Evolutionary conservation across 2,113 vertebrate species (phyloP), one percentile per base, ranked within the genome.

Genomic region (Erythrocercus mccallii): DNA sequence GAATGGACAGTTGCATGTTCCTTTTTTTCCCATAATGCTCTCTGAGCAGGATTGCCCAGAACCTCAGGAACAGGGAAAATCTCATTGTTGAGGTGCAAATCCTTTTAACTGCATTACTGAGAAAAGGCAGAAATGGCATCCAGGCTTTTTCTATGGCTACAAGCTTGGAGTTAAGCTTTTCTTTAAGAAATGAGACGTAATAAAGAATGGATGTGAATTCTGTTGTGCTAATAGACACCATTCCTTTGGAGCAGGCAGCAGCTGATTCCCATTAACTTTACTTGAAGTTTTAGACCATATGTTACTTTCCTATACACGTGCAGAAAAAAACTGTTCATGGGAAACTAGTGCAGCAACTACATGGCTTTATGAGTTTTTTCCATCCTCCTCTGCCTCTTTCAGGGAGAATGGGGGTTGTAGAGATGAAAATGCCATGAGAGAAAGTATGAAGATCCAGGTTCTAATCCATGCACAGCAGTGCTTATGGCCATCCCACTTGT

Each of bases 261-360:
- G 93, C 69, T 92, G 82, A 85, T 94, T 93, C 44, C 57, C 42
- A 53, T 96, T 95, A 94, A 85, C 78, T 94, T 83, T 20, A 56
- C 80, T 81, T 87, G 79, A 90, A 84, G 86, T 92, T 90, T 78
- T 38, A 91, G 65, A 60, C 50, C 54, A 50, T 94, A 61, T 73
- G 58, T 71, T 88, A 37, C 50, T 86, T 96, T 90, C 74, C 47
- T 37, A 61, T 77, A 51, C 48, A 47, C 37, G 35, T 1, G 0
- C 50, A 77, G 58, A 79, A 82, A 74, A 42, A 84, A 76, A 3
- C 57, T 80, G 12, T 72, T 84, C 50, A n/a, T 90, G 81, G 66
- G 45, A 85, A 79, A 35, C 37, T 70, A 95, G 35, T 51, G 47
- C 54, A 73, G 24, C 50, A 88, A n/a, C 42, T 73, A 61, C 58